Percentiles rank a stretch among this genome's conserved stretches.
These are phyloP conservation scores for Struthio camelus DNA, from an alignment of 2,113 vertebrate species.

Conservation along the genomic window DNA sequence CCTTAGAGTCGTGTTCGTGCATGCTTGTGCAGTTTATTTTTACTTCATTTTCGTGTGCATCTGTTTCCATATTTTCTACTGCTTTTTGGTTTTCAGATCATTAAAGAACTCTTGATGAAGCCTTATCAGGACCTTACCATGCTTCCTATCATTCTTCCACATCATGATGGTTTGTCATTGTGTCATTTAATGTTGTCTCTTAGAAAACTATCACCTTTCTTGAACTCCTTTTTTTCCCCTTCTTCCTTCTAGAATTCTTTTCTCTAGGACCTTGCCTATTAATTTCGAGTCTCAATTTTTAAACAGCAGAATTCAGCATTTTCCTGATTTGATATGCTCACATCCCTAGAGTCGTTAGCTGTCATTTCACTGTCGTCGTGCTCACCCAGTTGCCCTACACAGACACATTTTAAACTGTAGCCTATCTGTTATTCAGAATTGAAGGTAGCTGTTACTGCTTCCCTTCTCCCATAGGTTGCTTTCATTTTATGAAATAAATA, in stretches of 20 bases:
- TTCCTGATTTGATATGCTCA: background rate
- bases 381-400: background rate
- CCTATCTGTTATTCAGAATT: background rate
- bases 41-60: background rate
- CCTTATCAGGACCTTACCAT: slow-evolving; percentile 53
- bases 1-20: background rate
- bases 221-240: background rate
- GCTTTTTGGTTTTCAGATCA: slow-evolving; percentile 66
- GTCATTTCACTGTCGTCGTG: background rate
- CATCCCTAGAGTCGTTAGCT: background rate
- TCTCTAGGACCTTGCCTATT: background rate
- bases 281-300: background rate
- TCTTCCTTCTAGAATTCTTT: slow-evolving; percentile 19
- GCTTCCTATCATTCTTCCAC: slow-evolving; percentile 61
- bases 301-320: background rate
- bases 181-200: slow-evolving; percentile 23
- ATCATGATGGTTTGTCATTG: slow-evolving; percentile 53
- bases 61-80: slow-evolving; percentile 53
- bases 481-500: background rate
- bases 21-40: slow-evolving; percentile 13
- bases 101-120: slow-evolving; percentile 61
- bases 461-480: background rate
- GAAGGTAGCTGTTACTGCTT: background rate
- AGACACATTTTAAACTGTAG: background rate
- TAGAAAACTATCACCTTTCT: background rate